Conservation (phyloP, 2,797 vertebrate genomes). For the Myotis myotis region DNA sequence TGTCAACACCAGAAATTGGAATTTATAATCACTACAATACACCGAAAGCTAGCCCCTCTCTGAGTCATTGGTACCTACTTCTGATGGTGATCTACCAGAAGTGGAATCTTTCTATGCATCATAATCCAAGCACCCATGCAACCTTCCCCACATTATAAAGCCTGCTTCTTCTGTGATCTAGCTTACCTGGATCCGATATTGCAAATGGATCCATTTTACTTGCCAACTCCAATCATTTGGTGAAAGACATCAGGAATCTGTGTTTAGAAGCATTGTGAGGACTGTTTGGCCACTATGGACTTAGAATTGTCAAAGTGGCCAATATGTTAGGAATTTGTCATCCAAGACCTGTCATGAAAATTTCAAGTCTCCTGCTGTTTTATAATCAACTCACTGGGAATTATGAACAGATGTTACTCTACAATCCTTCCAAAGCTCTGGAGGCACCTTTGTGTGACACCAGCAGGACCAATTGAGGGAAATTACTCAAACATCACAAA, state of each 20-base stretch:
- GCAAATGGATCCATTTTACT: conserved; percentile 13
- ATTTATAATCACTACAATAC: neutral
- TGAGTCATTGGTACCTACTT: conserved; percentile 27
- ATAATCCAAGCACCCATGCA: neutral
- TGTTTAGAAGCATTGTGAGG: neutral
- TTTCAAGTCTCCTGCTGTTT: neutral
- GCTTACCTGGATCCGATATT: neutral
- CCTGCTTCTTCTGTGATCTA: neutral
- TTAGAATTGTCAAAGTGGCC: neutral
- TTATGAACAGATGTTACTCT: neutral
- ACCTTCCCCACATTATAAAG: neutral
- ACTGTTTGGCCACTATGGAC: neutral
- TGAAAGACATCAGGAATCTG: neutral
- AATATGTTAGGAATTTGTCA: neutral
- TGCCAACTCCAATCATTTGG: neutral
- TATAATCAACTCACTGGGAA: neutral
- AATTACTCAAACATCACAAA: neutral
- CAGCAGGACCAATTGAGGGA: neutral
- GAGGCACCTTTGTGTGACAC: neutral
- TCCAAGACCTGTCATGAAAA: neutral
- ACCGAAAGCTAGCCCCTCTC: neutral
- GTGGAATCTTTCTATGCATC: neutral
- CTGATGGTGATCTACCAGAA: neutral
- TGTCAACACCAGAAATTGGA: conserved; percentile 25
- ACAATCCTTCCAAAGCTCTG: neutral